Conservation (phyloP, 2,888 invertebrate genomes). For the Netelia melanura region DNA sequence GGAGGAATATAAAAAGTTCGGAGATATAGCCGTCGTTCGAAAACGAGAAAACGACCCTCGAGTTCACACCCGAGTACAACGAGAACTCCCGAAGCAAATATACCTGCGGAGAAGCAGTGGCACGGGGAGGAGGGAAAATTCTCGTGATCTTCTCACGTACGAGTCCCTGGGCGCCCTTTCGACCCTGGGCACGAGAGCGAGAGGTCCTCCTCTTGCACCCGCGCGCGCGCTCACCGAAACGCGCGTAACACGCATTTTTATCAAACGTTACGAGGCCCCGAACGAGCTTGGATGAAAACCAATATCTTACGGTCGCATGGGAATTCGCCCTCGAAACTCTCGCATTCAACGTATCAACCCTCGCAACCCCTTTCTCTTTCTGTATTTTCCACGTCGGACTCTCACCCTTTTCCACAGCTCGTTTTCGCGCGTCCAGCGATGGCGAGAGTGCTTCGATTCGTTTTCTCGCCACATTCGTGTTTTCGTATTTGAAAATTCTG, state of each 20-base stretch:
- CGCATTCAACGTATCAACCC: conserved; percentile 69
- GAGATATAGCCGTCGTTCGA: conserved; percentile 11
- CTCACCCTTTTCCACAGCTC: conserved; percentile 68
- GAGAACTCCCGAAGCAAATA: conserved; percentile 55
- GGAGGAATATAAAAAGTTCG: conserved; percentile 16
- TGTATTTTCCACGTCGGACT: conserved; percentile 73
- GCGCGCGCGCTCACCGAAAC: conserved; percentile 69
- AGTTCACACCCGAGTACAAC: conserved; percentile 31
- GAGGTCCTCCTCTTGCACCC: conserved; percentile 57
- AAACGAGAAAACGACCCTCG: conserved; percentile 9
- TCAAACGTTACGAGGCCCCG: conserved; percentile 84
- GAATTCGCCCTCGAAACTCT: conserved; percentile 77
- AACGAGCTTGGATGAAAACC: conserved; percentile 84
- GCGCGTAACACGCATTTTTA: conserved; percentile 85
- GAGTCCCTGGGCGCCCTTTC: conserved; percentile 83
- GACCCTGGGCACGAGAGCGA: conserved; percentile 74
- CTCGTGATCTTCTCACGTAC: conserved; percentile 83
- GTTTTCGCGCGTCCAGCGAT: conserved; percentile 38
- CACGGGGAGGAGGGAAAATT: conserved; percentile 81
- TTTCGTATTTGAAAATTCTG: conserved; percentile 54
- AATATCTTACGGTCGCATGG: conserved; percentile 83
- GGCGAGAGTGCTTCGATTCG: conserved; percentile 44
- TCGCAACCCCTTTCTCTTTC: conserved; percentile 47
- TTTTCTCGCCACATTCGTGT: conserved; percentile 38
- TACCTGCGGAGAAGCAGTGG: conserved; percentile 62